Evolutionary conservation across 2,113 vertebrate genomes (phyloP), one percentile per base, ranked within the genome.

Genomic region (Tachysurus fulvidraco): DNA sequence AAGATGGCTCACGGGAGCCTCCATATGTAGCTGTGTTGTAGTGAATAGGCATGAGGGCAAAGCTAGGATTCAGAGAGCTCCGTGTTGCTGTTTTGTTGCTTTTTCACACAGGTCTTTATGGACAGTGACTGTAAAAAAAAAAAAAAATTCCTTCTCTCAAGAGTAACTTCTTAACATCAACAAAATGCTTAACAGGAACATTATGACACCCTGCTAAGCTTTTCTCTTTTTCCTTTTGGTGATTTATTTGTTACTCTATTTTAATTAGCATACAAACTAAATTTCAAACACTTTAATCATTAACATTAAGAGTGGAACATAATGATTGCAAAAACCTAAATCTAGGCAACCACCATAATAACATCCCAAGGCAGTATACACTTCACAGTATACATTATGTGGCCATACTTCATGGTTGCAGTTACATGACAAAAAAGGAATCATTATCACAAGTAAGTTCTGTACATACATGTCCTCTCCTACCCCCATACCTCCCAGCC

Each of bases 21-120:
- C 93, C 92, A 92, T 94, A 92, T 93, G 92, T 92, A 92, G 92
- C 89, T 84, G 80, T 50, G 88, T 92, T 90, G 90, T 93, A 92
- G 86, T 95, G 92, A 93, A 93, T 93, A 90, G 91, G 89, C 89
- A 87, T 82, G 91, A 92, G 91, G 87, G 80, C 69, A 83, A 60
- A 86, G 85, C 83, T n/a, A 85, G 85, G 90, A 93, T 87, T 90
- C 91, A 41, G 90, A 73, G 92, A 82, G 67, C 74, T 19, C 3
- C 36, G 83, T 83, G 57, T 73, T 87, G 78, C 85, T 83, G 84
- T 81, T 88, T 86, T 89, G 89, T 83, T 89, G 83, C 2, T 79
- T 81, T 59, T 85, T 85, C 81, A 89, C 83, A 86, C 86, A 86
- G 81, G 74, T 74, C 86, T 74, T 86, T 74, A 59, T 36, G 21